These are phyloP conservation scores for Netelia inedita DNA, from an alignment of 2,888 invertebrate genomes.

Conservation along the genomic window DNA sequence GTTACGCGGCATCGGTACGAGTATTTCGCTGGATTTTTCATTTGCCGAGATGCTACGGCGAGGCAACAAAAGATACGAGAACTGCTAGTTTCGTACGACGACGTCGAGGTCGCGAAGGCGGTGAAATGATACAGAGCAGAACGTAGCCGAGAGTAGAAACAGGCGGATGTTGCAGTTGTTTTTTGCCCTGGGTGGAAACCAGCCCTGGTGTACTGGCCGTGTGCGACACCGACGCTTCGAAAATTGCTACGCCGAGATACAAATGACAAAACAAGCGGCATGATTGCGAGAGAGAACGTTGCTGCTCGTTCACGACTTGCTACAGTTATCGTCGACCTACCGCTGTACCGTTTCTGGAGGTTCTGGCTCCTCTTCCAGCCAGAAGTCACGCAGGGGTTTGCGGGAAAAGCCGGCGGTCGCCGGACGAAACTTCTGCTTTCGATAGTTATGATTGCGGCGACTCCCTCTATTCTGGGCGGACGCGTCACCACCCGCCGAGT, in stretches of 20 bases:
- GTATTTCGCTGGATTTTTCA: constrained; percentile 29
- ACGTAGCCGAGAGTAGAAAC: constrained; percentile 35
- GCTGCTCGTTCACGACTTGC: not conserved
- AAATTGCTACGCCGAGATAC: constrained; percentile 77
- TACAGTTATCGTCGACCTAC: not conserved
- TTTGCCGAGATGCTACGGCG: constrained; percentile 11
- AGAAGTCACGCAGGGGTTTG: constrained; percentile 63
- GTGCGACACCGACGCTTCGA: constrained; percentile 68
- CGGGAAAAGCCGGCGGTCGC: constrained; percentile 61
- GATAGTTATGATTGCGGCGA: constrained; percentile 81
- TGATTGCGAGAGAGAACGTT: constrained; percentile 72
- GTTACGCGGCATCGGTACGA: constrained; percentile 3
- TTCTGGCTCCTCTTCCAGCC: constrained; percentile 16
- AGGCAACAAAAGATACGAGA: constrained; percentile 19
- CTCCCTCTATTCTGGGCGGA: constrained; percentile 72
- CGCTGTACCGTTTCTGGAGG: constrained; percentile 1
- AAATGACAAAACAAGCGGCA: constrained; percentile 80
- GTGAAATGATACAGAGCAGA: constrained; percentile 36
- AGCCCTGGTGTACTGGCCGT: constrained; percentile 22
- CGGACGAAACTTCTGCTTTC: constrained; percentile 77
- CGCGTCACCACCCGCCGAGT: constrained; percentile 75
- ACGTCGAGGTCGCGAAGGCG: constrained; percentile 4
- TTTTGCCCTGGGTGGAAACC: constrained; percentile 67
- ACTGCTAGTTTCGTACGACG: constrained; percentile 21
- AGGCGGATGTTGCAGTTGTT: constrained; percentile 67